phyloP scores from a whole-genome alignment of 1,140 invertebrate species.

The Littorina saxatilis region DNA sequence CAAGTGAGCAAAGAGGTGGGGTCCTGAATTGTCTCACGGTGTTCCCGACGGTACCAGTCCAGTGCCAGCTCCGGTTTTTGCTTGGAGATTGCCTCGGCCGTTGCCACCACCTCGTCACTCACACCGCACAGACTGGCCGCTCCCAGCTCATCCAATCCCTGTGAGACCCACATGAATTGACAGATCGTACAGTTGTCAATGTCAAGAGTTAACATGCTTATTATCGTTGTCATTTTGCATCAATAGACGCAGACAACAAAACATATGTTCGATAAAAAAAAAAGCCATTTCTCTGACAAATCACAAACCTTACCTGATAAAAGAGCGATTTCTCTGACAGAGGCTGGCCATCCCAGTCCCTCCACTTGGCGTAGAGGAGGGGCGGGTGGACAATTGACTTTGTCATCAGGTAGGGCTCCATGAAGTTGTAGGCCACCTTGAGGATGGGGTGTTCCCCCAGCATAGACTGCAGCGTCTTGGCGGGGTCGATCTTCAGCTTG shows the following conservation, averaged over 20 bases:
- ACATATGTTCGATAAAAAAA: too few relatives aligned
- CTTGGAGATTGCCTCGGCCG: too few relatives aligned
- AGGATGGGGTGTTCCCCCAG: conserved; percentile 41
- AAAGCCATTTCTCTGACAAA: too few relatives aligned
- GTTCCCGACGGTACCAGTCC: conserved; percentile 57
- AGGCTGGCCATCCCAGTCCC: conserved; percentile 65
- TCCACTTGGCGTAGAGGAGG: conserved; percentile 66
- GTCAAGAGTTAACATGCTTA: too few relatives aligned
- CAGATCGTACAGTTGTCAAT: too few relatives aligned
- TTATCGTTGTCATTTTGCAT: too few relatives aligned
- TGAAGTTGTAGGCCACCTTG: conserved; percentile 39
- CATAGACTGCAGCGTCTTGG: conserved; percentile 35
- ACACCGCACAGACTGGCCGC: not conserved
- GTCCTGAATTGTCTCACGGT: conserved; percentile 56
- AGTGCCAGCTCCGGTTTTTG: conserved; percentile 40
- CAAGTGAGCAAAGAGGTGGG: conserved; percentile 43
- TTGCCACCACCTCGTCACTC: not conserved
- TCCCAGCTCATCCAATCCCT: too few relatives aligned
- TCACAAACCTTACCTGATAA: too few relatives aligned
- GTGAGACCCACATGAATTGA: too few relatives aligned
- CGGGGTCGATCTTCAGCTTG: conserved; percentile 27
- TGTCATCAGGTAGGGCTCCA: conserved; percentile 58
- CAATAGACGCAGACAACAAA: too few relatives aligned
- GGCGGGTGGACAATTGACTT: conserved; percentile 59
- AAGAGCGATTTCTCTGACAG: conserved; percentile 60